These are phyloP conservation scores for Clangula hyemalis DNA, from an alignment of 2,797 vertebrate species.

Conservation along the genomic window DNA sequence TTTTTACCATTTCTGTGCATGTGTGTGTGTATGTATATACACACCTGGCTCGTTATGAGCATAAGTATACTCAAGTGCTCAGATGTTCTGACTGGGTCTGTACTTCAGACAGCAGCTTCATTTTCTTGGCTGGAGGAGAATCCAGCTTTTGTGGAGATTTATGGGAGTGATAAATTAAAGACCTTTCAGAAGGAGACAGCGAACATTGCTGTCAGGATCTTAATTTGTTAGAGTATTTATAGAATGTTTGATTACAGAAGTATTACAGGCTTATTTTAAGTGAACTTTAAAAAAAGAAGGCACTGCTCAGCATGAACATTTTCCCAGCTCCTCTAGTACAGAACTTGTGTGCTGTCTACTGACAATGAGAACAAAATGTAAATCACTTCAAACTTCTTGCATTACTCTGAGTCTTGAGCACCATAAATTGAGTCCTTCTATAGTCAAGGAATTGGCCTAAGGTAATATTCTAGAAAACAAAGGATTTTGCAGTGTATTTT, in stretches of 20 bases:
- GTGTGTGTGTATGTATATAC: not conserved
- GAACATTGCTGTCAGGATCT: not conserved
- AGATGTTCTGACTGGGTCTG: not conserved
- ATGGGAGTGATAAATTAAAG: slow-evolving; percentile 5
- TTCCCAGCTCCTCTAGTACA: not conserved
- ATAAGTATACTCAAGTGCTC: not conserved
- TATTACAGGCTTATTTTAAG: slow-evolving; percentile 35
- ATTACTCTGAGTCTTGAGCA: not conserved
- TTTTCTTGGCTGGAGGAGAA: not conserved
- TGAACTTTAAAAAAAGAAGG: slow-evolving; percentile 6
- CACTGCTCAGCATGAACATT: not conserved
- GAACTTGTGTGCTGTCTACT: not conserved
- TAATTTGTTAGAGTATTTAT: slow-evolving; percentile 11
- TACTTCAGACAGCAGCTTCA: not conserved
- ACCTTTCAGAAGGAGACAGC: slow-evolving; percentile 3
- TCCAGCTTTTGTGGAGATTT: not conserved
- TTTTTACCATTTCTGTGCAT: not conserved
- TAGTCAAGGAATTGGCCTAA: not conserved
- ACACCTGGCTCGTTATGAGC: not conserved
- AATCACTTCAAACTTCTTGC: not conserved
- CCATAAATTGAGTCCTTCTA: not conserved
- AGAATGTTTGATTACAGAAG: slow-evolving; percentile 20
- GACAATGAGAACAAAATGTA: not conserved
- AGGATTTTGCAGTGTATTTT: not conserved
- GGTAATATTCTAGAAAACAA: not conserved